Evolutionary conservation across 2,888 invertebrate genomes (phyloP).

Genomic region (Lamellibrachia columna): DNA sequence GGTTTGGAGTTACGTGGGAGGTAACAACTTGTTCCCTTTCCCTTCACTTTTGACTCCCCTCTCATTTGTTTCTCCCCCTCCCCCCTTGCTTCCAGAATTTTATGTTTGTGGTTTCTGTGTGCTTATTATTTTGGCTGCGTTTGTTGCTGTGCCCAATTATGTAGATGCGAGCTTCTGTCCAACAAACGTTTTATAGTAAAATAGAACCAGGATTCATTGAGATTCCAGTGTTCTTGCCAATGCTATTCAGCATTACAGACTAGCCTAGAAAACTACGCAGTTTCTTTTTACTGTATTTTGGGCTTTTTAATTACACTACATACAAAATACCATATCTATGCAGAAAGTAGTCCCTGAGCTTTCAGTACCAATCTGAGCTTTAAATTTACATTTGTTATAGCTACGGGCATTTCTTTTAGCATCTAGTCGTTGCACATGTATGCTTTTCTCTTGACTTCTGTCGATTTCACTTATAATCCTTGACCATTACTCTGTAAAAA

Average conservation of each 20-base stretch:
- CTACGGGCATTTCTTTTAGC: neutral
- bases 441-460: neutral
- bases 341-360: neutral
- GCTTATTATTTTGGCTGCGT: conserved; percentile 13
- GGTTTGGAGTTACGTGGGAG: neutral
- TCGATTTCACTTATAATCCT: neutral
- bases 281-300: neutral
- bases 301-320: neutral
- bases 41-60: neutral
- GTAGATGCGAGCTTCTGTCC: neutral
- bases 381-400: neutral
- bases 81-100: neutral
- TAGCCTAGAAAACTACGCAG: neutral
- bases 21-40: neutral
- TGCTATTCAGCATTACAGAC: neutral
- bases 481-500: neutral
- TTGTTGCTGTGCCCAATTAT: neutral
- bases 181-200: neutral
- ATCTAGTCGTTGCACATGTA: neutral
- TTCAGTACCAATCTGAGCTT: neutral
- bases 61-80: neutral
- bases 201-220: neutral
- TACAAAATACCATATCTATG: neutral
- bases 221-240: neutral
- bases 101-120: neutral